Evolutionary conservation across 2,888 invertebrate genomes (phyloP), one percentile per base, ranked within the genome.

Genomic region (Drosophila atripex): DNA sequence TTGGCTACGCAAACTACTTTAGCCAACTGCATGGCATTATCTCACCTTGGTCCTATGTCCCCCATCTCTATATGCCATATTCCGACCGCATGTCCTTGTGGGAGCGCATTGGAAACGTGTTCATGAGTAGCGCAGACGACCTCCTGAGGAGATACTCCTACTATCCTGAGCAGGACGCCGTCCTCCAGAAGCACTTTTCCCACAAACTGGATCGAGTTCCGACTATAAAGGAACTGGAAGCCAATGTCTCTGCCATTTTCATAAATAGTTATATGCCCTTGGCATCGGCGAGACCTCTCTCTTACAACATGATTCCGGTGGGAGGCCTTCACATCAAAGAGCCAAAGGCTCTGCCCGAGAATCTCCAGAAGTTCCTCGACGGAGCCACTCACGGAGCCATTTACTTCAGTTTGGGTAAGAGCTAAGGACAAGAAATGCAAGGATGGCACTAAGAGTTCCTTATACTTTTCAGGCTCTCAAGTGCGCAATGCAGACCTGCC

Each of bases 301-400:
- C 92, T 0, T 90, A 92, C 1, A 91, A 91, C 1, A 86, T 93
- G 52, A 86, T 93, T 9, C 91, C 92, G 52, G 92, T 93, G 1
- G 93, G 92, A 1, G 94, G 93, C 12, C 76, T 93, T 8, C 93
- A 93, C 60, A 91, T 93, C 23, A 80, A 89, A 8, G 80, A 83
- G 4, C 64, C 84, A 0, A 88, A 91, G 39, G 53, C 78, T 0
- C 57, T 90, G 55, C 85, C 89, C 0, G 30, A 59, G 14, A 80
- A 90, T 18, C 74, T 92, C 0, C 69, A 92, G 54, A 63, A 85
- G 35, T 92, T 91, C 71, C 61, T 92, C n/a, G 91, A 92, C 59
- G 89, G 73, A 5, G 90, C 91, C 0, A 72, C 79, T 2, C 60
- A 92, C 30, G 92, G 92, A 2, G 91, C 88, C 1, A 89, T 93